phyloP scores from a whole-genome alignment of 1,140 invertebrate genomes.

The Drosophila arizonae region DNA sequence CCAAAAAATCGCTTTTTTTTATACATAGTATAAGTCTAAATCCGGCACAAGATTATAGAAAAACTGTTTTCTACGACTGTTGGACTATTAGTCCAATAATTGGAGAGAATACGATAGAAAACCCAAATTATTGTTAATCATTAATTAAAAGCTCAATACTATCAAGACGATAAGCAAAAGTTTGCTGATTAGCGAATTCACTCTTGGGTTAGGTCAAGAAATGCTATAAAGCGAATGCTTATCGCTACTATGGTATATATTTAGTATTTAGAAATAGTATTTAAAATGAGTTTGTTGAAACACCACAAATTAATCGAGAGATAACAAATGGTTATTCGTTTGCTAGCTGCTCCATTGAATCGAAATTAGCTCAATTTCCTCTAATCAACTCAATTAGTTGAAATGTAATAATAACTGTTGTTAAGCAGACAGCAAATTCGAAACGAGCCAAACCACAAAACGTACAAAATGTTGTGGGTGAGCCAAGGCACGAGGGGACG shows the following conservation, averaged over 20 bases:
- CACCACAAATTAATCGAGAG: not conserved
- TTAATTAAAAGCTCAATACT: not conserved
- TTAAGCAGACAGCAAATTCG: conserved; percentile 54
- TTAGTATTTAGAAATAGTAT: not conserved
- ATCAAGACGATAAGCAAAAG: not conserved
- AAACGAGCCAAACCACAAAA: conserved; percentile 58
- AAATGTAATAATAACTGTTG: conserved; percentile 72
- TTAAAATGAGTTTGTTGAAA: conserved; percentile 6
- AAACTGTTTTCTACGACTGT: not conserved
- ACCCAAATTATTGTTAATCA: no score
- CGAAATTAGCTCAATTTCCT: conserved; percentile 58
- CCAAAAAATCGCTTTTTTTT: not conserved
- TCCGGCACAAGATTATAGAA: not conserved
- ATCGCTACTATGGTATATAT: not conserved
- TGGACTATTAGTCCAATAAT: conserved; percentile 4
- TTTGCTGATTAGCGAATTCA: not conserved
- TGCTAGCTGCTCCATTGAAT: conserved; percentile 59
- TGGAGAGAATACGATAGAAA: no score
- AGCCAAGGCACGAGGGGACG: not conserved
- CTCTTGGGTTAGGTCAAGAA: conserved; percentile 15
- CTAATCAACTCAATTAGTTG: conserved; percentile 77
- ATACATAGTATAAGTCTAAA: not conserved
- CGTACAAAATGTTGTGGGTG: conserved; percentile 45
- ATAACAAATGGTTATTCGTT: conserved; percentile 13
- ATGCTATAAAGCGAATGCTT: not conserved